Conservation (phyloP, 2,113 vertebrate genomes). For the Cyprinodon brontotheroides region DNA sequence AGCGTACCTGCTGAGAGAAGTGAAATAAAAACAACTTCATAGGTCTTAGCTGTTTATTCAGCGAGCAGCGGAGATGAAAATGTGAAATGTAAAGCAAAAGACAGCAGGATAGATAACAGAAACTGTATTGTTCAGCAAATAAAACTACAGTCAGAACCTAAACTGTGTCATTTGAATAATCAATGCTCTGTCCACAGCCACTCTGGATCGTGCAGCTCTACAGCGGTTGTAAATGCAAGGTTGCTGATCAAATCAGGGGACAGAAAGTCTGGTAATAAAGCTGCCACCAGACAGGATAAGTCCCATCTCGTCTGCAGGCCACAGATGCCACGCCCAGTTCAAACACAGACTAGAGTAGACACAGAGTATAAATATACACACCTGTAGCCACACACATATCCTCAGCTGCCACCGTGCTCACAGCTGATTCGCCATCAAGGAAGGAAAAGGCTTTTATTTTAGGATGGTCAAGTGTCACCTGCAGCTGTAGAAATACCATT, state of each 20-base stretch:
- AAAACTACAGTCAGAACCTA: slow-evolving; percentile 10
- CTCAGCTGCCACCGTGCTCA: slow-evolving; percentile 58
- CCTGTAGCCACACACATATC: slow-evolving; percentile 29
- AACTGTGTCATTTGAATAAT: slow-evolving; percentile 44
- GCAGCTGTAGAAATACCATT: slow-evolving; percentile 35
- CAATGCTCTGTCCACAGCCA: slow-evolving; percentile 15
- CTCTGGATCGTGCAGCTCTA: not conserved
- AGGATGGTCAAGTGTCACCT: slow-evolving; percentile 30
- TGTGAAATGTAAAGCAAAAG: slow-evolving; percentile 6
- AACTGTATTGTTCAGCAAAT: not conserved
- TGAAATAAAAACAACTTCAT: slow-evolving; percentile 9
- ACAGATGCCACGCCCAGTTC: slow-evolving; percentile 46
- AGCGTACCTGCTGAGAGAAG: slow-evolving; percentile 2
- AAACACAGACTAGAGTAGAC: slow-evolving; percentile 27
- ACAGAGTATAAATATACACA: slow-evolving; percentile 23
- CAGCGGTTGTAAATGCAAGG: slow-evolving; percentile 42
- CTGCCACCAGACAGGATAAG: slow-evolving; percentile 67
- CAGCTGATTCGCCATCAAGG: slow-evolving; percentile 57
- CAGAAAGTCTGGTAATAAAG: slow-evolving; percentile 67
- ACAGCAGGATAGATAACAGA: not conserved
- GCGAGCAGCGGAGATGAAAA: slow-evolving; percentile 11
- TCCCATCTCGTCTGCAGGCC: slow-evolving; percentile 64
- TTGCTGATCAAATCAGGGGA: slow-evolving; percentile 60
- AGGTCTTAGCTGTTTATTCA: slow-evolving; percentile 18
- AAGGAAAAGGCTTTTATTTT: slow-evolving; percentile 46